Evolutionary conservation across 2,797 vertebrate species (phyloP).

Genomic region (Sebastes cheni): DNA sequence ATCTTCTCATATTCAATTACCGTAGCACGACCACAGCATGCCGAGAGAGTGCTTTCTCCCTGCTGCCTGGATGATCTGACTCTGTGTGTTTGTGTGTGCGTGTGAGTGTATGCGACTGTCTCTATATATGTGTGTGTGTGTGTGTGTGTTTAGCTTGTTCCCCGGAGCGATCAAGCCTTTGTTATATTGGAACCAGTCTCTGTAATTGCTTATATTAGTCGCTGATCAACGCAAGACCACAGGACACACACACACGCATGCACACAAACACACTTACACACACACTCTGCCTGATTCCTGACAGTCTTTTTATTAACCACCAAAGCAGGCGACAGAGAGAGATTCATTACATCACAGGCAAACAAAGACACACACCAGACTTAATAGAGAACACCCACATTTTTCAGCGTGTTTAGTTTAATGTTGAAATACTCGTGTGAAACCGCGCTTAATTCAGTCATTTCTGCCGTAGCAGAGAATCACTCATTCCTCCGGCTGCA

Average conservation of each 20-base stretch:
- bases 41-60: constrained; percentile 74
- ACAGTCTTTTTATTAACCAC: constrained; percentile 89
- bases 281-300: constrained; percentile 74
- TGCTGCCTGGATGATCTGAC: constrained; percentile 71
- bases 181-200: constrained; percentile 89
- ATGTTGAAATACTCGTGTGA: constrained; percentile 69
- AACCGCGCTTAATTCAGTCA: constrained; percentile 54
- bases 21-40: constrained; percentile 76
- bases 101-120: constrained; percentile 1
- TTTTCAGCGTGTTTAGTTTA: constrained; percentile 61
- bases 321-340: constrained; percentile 83
- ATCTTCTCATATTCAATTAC: constrained; percentile 91
- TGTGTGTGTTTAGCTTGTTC: constrained; percentile 76
- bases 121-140: constrained; percentile 29
- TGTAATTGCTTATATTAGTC: constrained; percentile 92
- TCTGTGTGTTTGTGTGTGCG: constrained; percentile 26
- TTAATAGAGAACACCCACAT: constrained; percentile 75
- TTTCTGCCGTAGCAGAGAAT: constrained; percentile 24
- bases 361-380: constrained; percentile 74
- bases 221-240: constrained; percentile 85
- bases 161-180: constrained; percentile 85
- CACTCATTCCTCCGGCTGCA: constrained; percentile 24
- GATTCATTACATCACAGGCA: constrained; percentile 85
- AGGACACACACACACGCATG: constrained; percentile 81
- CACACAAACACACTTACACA: constrained; percentile 74